Evolutionary conservation across 2,888 invertebrate species (phyloP).

Genomic region (Invenusta paracnida): DNA sequence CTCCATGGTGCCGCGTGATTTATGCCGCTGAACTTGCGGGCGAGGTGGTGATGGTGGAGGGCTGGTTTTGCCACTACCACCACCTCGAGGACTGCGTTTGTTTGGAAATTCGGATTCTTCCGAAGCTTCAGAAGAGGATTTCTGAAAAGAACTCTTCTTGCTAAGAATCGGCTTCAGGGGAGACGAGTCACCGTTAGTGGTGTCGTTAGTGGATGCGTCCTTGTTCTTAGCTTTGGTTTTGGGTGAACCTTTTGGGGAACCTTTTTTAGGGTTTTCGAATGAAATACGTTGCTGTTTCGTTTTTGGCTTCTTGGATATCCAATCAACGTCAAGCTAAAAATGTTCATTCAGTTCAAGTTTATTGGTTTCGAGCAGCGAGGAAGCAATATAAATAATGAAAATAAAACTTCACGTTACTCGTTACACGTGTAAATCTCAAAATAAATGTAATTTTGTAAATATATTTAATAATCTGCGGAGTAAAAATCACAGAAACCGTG

Average conservation of each 20-base stretch:
- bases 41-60: neutral
- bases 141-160: neutral
- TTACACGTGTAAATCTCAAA: no score
- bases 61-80: neutral
- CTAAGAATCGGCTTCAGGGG: slow-evolving; percentile 5
- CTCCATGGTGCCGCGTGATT: neutral
- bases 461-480: no score
- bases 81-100: neutral
- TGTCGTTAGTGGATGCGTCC: neutral
- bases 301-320: neutral
- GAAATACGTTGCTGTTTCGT: slow-evolving; percentile 6
- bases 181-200: neutral
- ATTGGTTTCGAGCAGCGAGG: neutral
- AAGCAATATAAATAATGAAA: no score
- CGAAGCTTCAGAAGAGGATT: neutral
- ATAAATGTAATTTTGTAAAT: no score
- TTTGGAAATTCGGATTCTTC: neutral
- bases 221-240: neutral
- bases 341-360: no score
- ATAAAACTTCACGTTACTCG: no score
- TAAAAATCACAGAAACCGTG: no score
- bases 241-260: neutral
- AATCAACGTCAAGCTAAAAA: slow-evolving; percentile 10
- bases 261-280: neutral
- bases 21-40: neutral